phyloP scores from a whole-genome alignment of 2,797 vertebrate genomes.

The Silurus lanzhouensis region DNA sequence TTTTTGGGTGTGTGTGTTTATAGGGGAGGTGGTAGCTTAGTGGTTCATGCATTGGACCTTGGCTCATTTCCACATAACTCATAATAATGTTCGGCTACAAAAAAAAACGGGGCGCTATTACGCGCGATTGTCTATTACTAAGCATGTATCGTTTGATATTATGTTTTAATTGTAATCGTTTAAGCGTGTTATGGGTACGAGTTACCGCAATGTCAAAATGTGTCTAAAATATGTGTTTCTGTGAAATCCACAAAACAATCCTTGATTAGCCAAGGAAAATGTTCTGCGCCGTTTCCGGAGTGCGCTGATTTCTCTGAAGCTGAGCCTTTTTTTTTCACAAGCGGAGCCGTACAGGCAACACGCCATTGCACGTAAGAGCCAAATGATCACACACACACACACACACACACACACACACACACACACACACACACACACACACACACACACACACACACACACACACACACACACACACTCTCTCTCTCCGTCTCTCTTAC shows the following conservation, averaged over 20 bases:
- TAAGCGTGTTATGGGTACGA: slow-evolving; percentile 4
- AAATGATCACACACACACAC: slow-evolving; percentile 21
- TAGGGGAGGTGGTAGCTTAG: too few species aligned
- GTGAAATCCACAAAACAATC: slow-evolving; percentile 38
- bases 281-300: slow-evolving; percentile 30
- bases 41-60: too few species aligned
- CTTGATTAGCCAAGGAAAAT: slow-evolving; percentile 35
- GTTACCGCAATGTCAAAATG: slow-evolving; percentile 12
- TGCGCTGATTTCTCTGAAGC: slow-evolving; percentile 14
- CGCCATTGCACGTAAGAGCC: slow-evolving; percentile 10
- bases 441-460: slow-evolving; percentile 5
- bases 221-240: slow-evolving; percentile 16
- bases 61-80: background rate
- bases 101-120: background rate
- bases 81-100: background rate
- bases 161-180: background rate
- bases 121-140: slow-evolving; percentile 23
- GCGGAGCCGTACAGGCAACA: slow-evolving; percentile 32
- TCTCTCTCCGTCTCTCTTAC: slow-evolving; percentile 4
- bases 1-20: too few species aligned
- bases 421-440: slow-evolving; percentile 2
- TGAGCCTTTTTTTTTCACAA: slow-evolving; percentile 38
- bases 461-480: background rate
- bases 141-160: slow-evolving; percentile 15
- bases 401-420: slow-evolving; percentile 4